A percentile compares a stretch with the other conserved stretches of the same genome.
These are phyloP conservation scores for Acipenser transmontanus DNA, from an alignment of 2,797 vertebrate genomes.

Conservation along the genomic window DNA sequence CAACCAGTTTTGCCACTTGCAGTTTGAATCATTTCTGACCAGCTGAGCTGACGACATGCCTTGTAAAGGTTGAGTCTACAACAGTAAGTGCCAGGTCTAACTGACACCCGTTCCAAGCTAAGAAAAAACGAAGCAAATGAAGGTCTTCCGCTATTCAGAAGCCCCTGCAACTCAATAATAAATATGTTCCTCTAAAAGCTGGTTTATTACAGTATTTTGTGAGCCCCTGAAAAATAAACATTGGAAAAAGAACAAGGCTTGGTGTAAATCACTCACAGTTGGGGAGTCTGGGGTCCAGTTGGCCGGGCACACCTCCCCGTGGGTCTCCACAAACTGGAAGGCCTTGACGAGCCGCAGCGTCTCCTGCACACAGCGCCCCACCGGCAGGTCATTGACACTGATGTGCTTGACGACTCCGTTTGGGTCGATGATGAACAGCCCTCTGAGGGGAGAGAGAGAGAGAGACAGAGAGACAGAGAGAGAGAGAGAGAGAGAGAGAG, in stretches of 20 bases:
- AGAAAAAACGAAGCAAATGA: too few relatives aligned
- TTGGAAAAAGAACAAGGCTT: background rate
- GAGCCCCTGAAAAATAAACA: background rate
- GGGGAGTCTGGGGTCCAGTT: constrained; percentile 93
- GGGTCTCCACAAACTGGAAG: constrained; percentile 90
- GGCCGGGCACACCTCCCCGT: constrained; percentile 92
- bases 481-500: background rate
- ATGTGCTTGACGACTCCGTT: constrained; percentile 81
- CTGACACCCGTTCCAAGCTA: too few relatives aligned
- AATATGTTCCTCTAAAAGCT: background rate
- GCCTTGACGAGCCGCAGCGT: constrained; percentile 87
- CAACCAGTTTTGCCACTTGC: too few relatives aligned
- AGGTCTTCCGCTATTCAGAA: too few relatives aligned
- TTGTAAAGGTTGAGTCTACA: too few relatives aligned
- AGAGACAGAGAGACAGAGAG: background rate
- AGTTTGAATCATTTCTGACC: too few relatives aligned
- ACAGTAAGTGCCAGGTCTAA: too few relatives aligned
- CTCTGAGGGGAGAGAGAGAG: constrained; percentile 50
- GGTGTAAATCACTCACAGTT: constrained; percentile 58
- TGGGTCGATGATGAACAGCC: constrained; percentile 91
- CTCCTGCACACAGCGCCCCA: constrained; percentile 85
- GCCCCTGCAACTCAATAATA: too few relatives aligned
- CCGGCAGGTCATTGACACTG: constrained; percentile 88
- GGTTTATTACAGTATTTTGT: background rate
- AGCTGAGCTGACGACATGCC: too few relatives aligned